Base-by-base conservation (phyloP, 2,113 vertebrate genomes). In the Pelecanus crispus region DNA sequence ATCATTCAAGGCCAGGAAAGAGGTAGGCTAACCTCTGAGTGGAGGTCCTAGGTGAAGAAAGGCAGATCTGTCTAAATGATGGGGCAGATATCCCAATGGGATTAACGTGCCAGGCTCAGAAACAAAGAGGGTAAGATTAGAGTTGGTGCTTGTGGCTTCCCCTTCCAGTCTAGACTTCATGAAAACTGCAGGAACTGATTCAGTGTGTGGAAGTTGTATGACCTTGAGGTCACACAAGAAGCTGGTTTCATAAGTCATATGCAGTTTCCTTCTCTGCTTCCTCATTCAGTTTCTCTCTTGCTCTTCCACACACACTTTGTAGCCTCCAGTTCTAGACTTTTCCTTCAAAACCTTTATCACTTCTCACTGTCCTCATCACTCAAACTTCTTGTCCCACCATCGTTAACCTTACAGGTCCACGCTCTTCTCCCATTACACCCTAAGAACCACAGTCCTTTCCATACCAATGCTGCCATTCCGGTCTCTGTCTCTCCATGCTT, bases 111-210 rank as follows among this genome's bases (percentile, higher is more conserved):
- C 50, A 91, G 72, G 31, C 47, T 81, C 75, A 79, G 82, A 79
- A 95, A 93, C 75, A 93, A 81, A 84, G 77, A 75, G 17, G 19
- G 38, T 47, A 67, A 92, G 80, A 80, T 96, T 88, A 81, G 56
- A 88, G 24, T 71, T 84, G 81, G 34, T 89, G 49, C 42, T 94
- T 81, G 25, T 26, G 75, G 44, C 61, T 80, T 94, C n/a, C 52
- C 36, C 80, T 44, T 95, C 67, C 83, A 92, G 65, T 77, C n/a
- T 8, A 2, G 31, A 81, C 75, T 96, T 93, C 88, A 96, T 92
- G 95, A 94, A 91, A 87, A 40, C 40, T 62, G 67, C 75, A 74
- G 63, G 59, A 88, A 47, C 55, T 81, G 67, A 74, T 86, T 61
- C 47, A 52, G 32, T 74, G 72, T 40, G 17, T 77, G 82, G 71